Evolutionary conservation across 1,140 invertebrate genomes (phyloP).

Genomic region (Bicyclus anynana): DNA sequence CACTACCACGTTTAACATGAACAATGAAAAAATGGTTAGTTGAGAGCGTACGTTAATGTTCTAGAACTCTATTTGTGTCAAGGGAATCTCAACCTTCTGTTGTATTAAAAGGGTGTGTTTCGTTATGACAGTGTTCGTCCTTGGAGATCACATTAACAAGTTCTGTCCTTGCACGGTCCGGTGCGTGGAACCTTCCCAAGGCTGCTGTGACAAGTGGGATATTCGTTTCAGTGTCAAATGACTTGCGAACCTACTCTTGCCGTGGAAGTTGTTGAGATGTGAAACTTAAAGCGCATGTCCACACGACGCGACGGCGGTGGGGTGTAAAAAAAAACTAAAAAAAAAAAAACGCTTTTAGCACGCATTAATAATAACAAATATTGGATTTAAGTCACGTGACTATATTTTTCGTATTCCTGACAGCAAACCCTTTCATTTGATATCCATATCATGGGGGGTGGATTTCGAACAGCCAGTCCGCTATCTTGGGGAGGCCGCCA

Average conservation of each 20-base stretch:
- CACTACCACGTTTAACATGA: neutral
- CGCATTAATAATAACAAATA: too few species aligned
- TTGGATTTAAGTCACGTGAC: too few species aligned
- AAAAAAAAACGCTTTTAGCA: too few species aligned
- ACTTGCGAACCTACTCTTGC: constrained; percentile 20
- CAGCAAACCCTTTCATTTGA: too few species aligned
- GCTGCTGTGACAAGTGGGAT: constrained; percentile 48
- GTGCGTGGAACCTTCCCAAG: constrained; percentile 54
- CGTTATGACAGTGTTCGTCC: constrained; percentile 4
- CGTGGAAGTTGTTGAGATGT: neutral
- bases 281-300: neutral
- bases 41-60: neutral
- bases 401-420: too few species aligned
- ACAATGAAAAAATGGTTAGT: neutral
- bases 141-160: constrained; percentile 42
- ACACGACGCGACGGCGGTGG: too few species aligned
- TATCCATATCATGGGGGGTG: too few species aligned
- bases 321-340: too few species aligned
- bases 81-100: neutral
- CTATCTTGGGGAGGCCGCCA: too few species aligned
- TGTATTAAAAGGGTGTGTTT: neutral
- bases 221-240: constrained; percentile 60
- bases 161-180: constrained; percentile 61
- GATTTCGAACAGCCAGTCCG: too few species aligned
- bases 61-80: neutral